Base-by-base conservation (phyloP, 1,140 invertebrate species). In the Euwallacea fornicatus region DNA sequence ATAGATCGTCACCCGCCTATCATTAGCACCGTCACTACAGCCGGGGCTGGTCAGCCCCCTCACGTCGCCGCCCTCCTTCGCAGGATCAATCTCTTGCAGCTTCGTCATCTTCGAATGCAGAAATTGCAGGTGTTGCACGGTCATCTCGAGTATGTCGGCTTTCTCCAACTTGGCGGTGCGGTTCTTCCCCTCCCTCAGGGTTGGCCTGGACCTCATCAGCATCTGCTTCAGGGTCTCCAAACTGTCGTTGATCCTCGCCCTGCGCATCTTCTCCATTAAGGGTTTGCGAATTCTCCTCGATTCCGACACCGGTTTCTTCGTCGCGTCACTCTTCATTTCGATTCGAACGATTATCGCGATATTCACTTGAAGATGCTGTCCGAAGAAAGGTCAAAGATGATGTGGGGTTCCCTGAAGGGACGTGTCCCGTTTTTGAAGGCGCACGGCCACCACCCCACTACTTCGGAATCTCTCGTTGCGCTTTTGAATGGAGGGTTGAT, bases 141-240 rank as follows among this genome's bases (percentile, higher is more conserved):
- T 88, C 81, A 90, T 84, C 79, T 90, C 88, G 43, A 90, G 75
- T 63, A 90, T 89, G 76, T 89, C 88, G 0, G 88, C 88, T 76
- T 90, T 90, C 78, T 90, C 88, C 58, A 89, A 74, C 77, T 89
- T 89, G 0, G 85, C 82, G 60, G 85, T 85, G 41, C 84, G 66
- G 42, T 63, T 70, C 58, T 77, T 77, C 9, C 42, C 68, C 11
- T 72, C 75, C 55, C 75, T 73, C 1, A 81, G n/a, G 0, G 75
- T 73, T 7, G 78, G 77, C 72, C 84, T 84, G 1, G 84, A 84
- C 72, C 88, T 84, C n/a, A 87, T 73, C 9, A 89, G 80, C 21
- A 89, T 84, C 61, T 81, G 81, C 78, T 90, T 90, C 13, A 91
- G 79, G 71, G 88, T 83, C 50, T 87, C 84, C 11, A 91, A 79